Evolutionary conservation across 2,888 invertebrate genomes (phyloP).

Genomic region (Limnephilus auricula): DNA sequence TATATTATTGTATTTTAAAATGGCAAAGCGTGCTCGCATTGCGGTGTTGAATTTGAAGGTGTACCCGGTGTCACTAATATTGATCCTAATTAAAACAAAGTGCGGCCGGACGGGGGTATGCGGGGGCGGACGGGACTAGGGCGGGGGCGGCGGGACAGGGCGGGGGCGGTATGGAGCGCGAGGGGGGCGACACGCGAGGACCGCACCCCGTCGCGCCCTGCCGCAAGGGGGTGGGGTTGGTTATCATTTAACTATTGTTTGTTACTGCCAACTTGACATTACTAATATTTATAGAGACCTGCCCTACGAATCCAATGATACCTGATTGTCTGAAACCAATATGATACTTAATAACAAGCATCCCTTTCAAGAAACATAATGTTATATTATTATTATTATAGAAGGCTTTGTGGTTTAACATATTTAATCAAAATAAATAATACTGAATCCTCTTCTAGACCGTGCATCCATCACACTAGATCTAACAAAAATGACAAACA

Average conservation of each 20-base stretch:
- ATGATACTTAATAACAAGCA: not conserved
- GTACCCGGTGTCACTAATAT: constrained; percentile 36
- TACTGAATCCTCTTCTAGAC: too few species aligned
- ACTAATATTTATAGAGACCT: not conserved
- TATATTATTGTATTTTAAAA: not conserved
- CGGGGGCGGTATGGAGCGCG: not conserved
- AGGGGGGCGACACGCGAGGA: constrained; percentile 33
- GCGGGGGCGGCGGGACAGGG: not conserved
- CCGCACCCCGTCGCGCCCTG: constrained; percentile 26
- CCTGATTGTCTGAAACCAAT: not conserved
- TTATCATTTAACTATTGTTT: constrained; percentile 6
- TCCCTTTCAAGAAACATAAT: not conserved
- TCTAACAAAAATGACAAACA: too few species aligned
- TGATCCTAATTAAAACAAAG: constrained; percentile 51
- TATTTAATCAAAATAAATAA: too few species aligned
- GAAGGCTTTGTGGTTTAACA: too few species aligned
- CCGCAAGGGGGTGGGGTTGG: not conserved
- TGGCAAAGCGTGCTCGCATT: not conserved
- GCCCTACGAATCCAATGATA: not conserved
- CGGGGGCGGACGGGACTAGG: not conserved
- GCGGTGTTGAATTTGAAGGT: not conserved
- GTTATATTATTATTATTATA: too few species aligned
- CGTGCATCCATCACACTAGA: too few species aligned
- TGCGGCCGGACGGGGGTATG: not conserved
- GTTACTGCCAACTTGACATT: not conserved